Evolutionary conservation across 1,140 invertebrate species (phyloP).

Genomic region (Liolophura sinensis): DNA sequence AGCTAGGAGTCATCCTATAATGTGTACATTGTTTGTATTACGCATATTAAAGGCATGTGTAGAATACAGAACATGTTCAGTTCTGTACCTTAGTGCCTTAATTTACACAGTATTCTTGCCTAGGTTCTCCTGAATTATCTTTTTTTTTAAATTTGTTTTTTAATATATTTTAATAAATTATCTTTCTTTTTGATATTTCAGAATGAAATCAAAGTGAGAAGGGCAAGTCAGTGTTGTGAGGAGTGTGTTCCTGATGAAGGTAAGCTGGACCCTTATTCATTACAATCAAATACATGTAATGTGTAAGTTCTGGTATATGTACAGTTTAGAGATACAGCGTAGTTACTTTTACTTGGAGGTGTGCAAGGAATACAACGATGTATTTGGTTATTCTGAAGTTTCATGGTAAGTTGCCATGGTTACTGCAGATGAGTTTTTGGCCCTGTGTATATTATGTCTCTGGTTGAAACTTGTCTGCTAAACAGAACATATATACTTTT

Average conservation of each 20-base stretch:
- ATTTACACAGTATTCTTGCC: not conserved
- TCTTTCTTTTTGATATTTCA: slow-evolving; percentile 14
- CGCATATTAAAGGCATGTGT: not conserved
- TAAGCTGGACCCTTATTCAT: slow-evolving; percentile 9
- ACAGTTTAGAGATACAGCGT: not conserved
- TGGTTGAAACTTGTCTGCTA: no score
- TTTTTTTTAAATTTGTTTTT: not conserved
- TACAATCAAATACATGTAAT: not conserved
- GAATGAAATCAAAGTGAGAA: slow-evolving; percentile 26
- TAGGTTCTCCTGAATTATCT: not conserved
- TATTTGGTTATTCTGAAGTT: no score
- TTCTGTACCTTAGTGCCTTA: not conserved
- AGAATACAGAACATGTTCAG: not conserved
- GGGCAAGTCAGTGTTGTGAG: slow-evolving; percentile 34
- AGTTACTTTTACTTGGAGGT: not conserved
- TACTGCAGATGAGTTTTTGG: no score
- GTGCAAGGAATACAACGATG: no score
- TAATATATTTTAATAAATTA: not conserved
- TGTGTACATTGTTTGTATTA: no score
- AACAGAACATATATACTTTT: no score
- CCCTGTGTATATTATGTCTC: no score
- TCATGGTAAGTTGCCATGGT: not conserved
- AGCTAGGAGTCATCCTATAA: no score
- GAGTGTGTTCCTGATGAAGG: slow-evolving; percentile 31
- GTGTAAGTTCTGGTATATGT: not conserved